Evolutionary conservation across 2,113 vertebrate genomes (phyloP), one percentile per base, ranked within the genome.

Genomic region (Halcyon malimbica): DNA sequence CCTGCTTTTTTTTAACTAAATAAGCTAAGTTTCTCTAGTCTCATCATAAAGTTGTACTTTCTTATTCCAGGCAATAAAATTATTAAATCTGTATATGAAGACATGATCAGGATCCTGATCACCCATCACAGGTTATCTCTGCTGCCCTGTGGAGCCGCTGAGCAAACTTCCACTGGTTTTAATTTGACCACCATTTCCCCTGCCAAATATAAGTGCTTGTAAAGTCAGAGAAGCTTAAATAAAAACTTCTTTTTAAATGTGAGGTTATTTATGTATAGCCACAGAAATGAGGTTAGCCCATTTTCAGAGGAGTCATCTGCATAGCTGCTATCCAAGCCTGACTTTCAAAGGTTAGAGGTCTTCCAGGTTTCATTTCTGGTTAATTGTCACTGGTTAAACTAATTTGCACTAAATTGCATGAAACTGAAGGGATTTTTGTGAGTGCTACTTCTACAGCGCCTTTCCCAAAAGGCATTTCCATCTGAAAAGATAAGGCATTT

Each of bases 121-220:
- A 3, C 23, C 51, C 3, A 1, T 13, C 42, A 24, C 56, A 35
- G 28, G 8, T 85, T 37, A 14, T n/a, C 25, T 70, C 68, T 81
- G 31, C 12, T 51, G 54, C 20, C 4, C 0, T 1, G 2, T 44
- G 69, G 69, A 79, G 57, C 53, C 89, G 69, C 59, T 67, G 74
- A 53, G 33, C 11, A 75, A 94, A 69, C 33, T n/a, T 62, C 28
- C 8, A 5, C 16, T 5, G 33, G 11, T 56, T 88, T 71, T 60
- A 56, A 48, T 26, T 17, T 2, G 12, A 19, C 33, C 35, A 26
- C 0, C 0, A 53, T 25, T 39, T 92, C 24, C 13, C 26, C 18
- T 54, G 63, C 26, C 13, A 65, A 48, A 68, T 9, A 8, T 41
- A 50, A 70, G 54, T 39, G 48, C 48, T 68, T 57, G 17, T 53